Evolutionary conservation across 2,113 vertebrate genomes (phyloP).

Genomic region (Sorex araneus): DNA sequence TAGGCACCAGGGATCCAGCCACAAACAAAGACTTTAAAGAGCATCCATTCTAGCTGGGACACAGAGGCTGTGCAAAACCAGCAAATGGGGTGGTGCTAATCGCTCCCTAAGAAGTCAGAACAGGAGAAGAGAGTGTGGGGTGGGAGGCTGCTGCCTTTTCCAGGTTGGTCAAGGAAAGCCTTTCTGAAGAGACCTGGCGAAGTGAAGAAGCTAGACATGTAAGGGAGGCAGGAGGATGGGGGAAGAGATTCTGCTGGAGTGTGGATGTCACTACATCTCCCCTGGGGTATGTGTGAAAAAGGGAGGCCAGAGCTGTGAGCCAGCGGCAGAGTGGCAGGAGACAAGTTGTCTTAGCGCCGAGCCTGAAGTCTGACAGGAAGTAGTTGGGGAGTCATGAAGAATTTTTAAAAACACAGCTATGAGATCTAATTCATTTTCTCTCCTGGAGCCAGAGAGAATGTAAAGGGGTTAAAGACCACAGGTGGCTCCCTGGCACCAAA

Average conservation of each 20-base stretch:
- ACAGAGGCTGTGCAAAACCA: neutral
- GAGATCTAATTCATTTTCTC: neutral
- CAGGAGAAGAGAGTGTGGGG: too few species aligned
- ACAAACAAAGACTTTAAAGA: neutral
- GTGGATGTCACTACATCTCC: neutral
- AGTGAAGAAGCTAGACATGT: neutral
- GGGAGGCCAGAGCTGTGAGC: neutral
- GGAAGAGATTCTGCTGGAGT: too few species aligned
- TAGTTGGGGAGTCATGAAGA: neutral
- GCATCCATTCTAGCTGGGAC: neutral
- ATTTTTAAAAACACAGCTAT: neutral
- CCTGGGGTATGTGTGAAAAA: neutral
- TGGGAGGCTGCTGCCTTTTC: neutral
- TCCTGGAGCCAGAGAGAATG: neutral
- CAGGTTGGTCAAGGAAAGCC: too few species aligned
- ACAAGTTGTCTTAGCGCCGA: neutral
- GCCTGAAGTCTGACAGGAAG: neutral
- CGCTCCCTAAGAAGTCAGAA: neutral
- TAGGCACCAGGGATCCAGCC: neutral
- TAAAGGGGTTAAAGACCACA: too few species aligned
- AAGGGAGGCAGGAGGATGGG: neutral
- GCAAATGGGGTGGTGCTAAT: neutral
- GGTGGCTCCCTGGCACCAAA: too few species aligned
- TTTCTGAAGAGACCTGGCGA: too few species aligned
- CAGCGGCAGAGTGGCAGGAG: neutral